Base-by-base conservation (phyloP, 2,797 vertebrate species). In the Selene dorsalis region DNA sequence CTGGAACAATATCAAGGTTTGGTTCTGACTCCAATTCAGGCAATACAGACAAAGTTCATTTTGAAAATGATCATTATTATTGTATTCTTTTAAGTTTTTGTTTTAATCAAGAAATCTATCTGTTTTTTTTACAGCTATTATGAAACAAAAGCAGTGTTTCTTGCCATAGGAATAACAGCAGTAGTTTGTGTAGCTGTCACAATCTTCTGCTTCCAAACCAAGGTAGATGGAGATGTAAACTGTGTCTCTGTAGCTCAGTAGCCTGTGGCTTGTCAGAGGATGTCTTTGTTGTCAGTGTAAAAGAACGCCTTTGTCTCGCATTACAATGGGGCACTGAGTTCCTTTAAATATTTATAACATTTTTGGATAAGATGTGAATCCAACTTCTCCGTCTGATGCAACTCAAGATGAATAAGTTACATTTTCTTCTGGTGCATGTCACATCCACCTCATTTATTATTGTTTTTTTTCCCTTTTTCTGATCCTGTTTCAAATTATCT, bases 151-250 rank as follows among this genome's bases (percentile, higher is more conserved):
- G 96, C 97, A 0, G 97, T 99, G 89, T 92, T 99, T 80, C 90
- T 99, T 0, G 94, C 96, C 22, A 93, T 98, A 90, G 91, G 96
- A 73, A 98, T 99, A 93, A 99, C 97, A 0, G 95, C 96, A 2
- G 81, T 98, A 0, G 97, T 99, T 67, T 95, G 97, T 84, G 88
- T 97, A 26, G 73, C 94, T 0, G 97, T 99, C 84, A 99, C 97
- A 50, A 74, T 98, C 94, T 99, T 99, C 95, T 98, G 97, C 94
- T 98, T 99, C 91, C 98, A 99, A 92, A 99, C 98, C 62, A 98
- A 98, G 97, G 98, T 97, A 93, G 92, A 79, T 69, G 70, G 35
- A 84, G 80, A 80, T 52, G 69, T 73, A 57, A 80, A 77, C 12
- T 55, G 66, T 61, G 66, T 78, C 38, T 70, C 30, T 85, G 84